These are phyloP conservation scores for Alfaro cultratus DNA, from an alignment of 2,797 vertebrate species.

Conservation along the genomic window DNA sequence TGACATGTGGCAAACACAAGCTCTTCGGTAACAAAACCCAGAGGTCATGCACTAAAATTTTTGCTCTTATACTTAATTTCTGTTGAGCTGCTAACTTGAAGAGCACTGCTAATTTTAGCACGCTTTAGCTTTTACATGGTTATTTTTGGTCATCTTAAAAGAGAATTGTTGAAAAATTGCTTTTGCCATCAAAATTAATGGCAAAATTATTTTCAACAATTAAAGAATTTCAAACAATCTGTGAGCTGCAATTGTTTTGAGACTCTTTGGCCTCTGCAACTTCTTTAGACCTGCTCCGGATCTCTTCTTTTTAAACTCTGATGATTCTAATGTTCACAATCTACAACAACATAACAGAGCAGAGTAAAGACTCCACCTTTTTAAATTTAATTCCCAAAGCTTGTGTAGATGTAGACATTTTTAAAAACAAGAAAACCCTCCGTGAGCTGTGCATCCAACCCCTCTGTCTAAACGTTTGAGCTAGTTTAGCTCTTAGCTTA, in stretches of 20 bases:
- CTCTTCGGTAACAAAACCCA: neutral
- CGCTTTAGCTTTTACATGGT: neutral
- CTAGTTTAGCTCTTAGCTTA: neutral
- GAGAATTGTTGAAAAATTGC: too few relatives aligned
- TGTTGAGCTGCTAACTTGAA: neutral
- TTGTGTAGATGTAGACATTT: neutral
- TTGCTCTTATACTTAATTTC: neutral
- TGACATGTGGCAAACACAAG: conserved; percentile 3
- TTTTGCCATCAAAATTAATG: neutral
- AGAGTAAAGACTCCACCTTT: neutral
- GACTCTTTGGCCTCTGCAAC: neutral
- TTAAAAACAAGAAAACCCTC: neutral
- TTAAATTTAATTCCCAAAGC: neutral
- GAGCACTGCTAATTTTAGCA: neutral
- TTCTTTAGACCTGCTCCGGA: neutral
- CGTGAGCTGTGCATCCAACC: neutral
- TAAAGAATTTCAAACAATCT: neutral
- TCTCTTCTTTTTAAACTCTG: neutral
- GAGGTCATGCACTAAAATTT: neutral
- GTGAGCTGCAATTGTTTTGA: neutral
- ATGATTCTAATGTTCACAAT: neutral
- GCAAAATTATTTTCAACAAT: neutral
- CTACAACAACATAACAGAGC: neutral
- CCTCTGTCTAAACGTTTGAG: neutral
- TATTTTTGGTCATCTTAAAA: neutral